Evolutionary conservation across 2,888 invertebrate species (phyloP).

Genomic region (Acrobasis consociella): DNA sequence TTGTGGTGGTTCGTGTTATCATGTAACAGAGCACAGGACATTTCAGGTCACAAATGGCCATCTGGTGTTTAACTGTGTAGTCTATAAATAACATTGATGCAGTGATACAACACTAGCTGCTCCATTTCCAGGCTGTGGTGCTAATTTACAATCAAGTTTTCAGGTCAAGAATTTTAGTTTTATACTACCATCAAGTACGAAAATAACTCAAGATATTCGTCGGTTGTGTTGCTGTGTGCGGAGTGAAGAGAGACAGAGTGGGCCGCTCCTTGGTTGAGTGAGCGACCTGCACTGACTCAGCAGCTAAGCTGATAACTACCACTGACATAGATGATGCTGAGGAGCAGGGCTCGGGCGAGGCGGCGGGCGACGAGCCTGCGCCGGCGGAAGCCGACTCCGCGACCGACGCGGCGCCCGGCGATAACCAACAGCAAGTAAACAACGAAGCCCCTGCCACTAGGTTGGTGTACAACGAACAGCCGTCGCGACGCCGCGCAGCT

Average conservation of each 20-base stretch:
- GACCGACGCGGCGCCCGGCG: constrained; percentile 52
- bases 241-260: constrained; percentile 59
- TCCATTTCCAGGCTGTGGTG: constrained; percentile 67
- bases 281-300: constrained; percentile 71
- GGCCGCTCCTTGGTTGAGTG: constrained; percentile 59
- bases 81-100: constrained; percentile 52
- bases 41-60: constrained; percentile 34
- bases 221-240: constrained; percentile 36
- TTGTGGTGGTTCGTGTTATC: constrained; percentile 6
- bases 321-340: constrained; percentile 77
- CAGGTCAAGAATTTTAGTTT: constrained; percentile 70
- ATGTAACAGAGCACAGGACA: constrained; percentile 24
- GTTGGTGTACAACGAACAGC: constrained; percentile 77
- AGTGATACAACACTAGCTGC: constrained; percentile 49
- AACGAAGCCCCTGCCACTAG: constrained; percentile 74
- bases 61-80: constrained; percentile 46
- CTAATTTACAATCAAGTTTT: constrained; percentile 82
- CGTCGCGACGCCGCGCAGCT: constrained; percentile 71
- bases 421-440: constrained; percentile 66
- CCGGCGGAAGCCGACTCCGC: constrained; percentile 51
- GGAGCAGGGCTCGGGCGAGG: constrained; percentile 55
- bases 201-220: constrained; percentile 44
- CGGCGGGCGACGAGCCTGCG: constrained; percentile 52
- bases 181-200: constrained; percentile 51
- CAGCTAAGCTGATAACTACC: constrained; percentile 49